Evolutionary conservation across 2,888 invertebrate species (phyloP).

Genomic region (Stenodema calcarata): DNA sequence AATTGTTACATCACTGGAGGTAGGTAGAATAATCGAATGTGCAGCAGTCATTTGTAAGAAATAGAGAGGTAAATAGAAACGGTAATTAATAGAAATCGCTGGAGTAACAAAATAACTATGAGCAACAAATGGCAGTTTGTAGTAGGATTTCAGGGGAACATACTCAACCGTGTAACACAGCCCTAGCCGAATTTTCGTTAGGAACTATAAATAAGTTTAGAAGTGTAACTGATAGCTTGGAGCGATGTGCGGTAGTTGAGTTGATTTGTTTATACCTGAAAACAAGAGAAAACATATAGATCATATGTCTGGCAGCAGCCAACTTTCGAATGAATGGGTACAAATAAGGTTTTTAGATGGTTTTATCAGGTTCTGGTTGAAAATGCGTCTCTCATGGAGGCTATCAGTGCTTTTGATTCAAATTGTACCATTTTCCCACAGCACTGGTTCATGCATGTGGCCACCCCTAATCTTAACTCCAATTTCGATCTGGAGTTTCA

Average conservation of each 20-base stretch:
- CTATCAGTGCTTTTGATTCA: no score
- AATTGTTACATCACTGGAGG: neutral
- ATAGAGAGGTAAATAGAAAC: neutral
- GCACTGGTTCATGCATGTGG: no score
- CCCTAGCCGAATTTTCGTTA: conserved; percentile 46
- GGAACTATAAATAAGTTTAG: conserved; percentile 47
- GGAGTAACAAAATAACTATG: conserved; percentile 25
- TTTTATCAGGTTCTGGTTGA: no score
- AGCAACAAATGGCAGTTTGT: conserved; percentile 34
- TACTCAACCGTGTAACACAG: conserved; percentile 33
- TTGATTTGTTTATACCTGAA: conserved; percentile 12
- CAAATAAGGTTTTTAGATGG: no score
- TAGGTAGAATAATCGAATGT: neutral
- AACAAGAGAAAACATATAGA: neutral
- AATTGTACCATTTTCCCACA: no score
- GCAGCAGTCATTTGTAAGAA: neutral
- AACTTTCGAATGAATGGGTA: neutral
- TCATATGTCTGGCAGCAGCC: neutral
- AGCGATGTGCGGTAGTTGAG: conserved; percentile 37
- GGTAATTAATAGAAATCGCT: neutral
- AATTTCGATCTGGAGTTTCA: no score
- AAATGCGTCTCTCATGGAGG: no score
- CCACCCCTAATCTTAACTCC: no score
- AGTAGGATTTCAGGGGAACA: conserved; percentile 1
- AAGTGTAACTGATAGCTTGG: conserved; percentile 44